Base-by-base conservation (phyloP, 2,797 vertebrate genomes). In the Numenius phaeopus region DNA sequence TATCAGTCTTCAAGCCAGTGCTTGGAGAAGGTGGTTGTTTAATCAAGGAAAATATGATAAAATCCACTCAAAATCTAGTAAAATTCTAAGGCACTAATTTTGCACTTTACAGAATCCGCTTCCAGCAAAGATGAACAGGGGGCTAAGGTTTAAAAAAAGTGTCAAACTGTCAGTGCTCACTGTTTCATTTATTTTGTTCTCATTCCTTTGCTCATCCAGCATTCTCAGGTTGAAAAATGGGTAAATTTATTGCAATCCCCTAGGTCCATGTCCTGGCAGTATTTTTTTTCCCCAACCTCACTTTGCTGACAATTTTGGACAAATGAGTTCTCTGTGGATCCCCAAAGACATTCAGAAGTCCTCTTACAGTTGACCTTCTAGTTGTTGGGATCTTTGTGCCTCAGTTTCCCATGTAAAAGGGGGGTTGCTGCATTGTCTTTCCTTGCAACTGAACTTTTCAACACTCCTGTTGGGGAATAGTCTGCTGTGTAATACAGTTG, bases 401-500 rank as follows among this genome's bases (percentile, higher is more conserved):
- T 62, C 44, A 16, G 18, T 90, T 89, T 83, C 65, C 17, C 14
- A 2, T 1, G 2, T 37, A 19, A 92, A 67, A 67, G n/a, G 9
- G 2, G 8, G 2, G 39, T 27, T 70, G 6, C 5, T 66, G 1
- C 7, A 14, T 22, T 62, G 26, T 17, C 44, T 21, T 73, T 76
- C 22, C 11, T 65, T 37, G 15, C 18, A 67, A 16, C 3, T 32
- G 40, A 57, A 49, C 10, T 46, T 89, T 44, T 24, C n/a, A 87
- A 5, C 7, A 7, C 4, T 64, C 12, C 24, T 26, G 3, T 12
- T 47, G 22, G 16, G 39, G 22, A 67, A 29, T 5, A 67, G 2
- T 52, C 44, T 0, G 0, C 22, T 47, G 3, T 19, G 11, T n/a
- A 55, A 47, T 18, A 42, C 26, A 23, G 11, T 4, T 75, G 8